These are phyloP conservation scores for Acestrorhynchus altus DNA, from an alignment of 2,797 vertebrate genomes.

Conservation along the genomic window DNA sequence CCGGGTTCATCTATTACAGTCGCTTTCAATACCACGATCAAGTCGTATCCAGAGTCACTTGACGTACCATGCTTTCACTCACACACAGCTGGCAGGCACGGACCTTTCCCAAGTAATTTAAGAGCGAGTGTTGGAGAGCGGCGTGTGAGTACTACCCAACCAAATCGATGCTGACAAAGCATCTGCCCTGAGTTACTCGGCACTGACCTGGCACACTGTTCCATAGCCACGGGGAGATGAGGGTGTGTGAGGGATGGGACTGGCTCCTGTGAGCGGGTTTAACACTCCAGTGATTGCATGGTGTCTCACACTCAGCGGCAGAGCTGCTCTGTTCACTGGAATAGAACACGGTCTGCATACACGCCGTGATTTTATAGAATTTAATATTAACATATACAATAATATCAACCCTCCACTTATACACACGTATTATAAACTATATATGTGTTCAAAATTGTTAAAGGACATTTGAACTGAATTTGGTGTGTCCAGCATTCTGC, in stretches of 20 bases:
- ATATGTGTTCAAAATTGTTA: too few species aligned
- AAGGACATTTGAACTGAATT: too few species aligned
- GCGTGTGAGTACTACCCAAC: constrained; percentile 61
- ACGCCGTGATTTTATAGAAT: too few species aligned
- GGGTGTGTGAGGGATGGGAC: constrained; percentile 58
- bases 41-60: constrained; percentile 63
- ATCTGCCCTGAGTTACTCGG: constrained; percentile 68
- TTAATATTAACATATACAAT: too few species aligned
- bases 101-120: constrained; percentile 66
- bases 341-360: not conserved
- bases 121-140: constrained; percentile 58
- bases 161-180: constrained; percentile 74
- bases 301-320: constrained; percentile 2
- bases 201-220: constrained; percentile 61
- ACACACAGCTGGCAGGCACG: constrained; percentile 57
- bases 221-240: constrained; percentile 52
- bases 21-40: constrained; percentile 71
- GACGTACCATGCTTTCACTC: constrained; percentile 64
- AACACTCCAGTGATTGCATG: constrained; percentile 49
- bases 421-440: too few species aligned
- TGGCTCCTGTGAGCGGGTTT: constrained; percentile 58
- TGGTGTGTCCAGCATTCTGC: too few species aligned
- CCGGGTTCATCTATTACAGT: constrained; percentile 70
- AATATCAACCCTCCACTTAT: too few species aligned
- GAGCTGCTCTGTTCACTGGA: not conserved